A percentile compares a stretch with the other conserved stretches of the same genome.
Conservation (phyloP, 2,797 vertebrate genomes). For the Bufotes viridis region DNA sequence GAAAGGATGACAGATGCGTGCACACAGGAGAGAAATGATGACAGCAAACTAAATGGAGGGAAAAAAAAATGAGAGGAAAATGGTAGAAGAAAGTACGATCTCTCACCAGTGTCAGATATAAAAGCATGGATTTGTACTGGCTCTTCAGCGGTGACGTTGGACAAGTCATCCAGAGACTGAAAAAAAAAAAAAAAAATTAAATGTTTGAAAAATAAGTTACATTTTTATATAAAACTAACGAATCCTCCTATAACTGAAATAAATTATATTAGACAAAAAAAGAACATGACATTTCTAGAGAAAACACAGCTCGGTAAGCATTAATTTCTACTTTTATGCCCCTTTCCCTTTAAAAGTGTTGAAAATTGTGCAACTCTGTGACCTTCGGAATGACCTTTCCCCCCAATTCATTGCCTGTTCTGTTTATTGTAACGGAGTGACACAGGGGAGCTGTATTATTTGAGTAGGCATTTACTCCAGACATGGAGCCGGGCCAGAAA, state of each 20-base stretch:
- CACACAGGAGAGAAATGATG: not conserved
- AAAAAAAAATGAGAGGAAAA: not conserved
- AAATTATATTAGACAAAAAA: not conserved
- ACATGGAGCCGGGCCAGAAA: slow-evolving; percentile 70
- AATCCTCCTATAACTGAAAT: not conserved
- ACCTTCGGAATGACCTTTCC: slow-evolving; percentile 64
- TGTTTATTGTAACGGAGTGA: slow-evolving; percentile 64
- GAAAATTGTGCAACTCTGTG: slow-evolving; percentile 62
- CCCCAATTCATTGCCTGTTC: slow-evolving; percentile 62
- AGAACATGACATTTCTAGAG: not conserved
- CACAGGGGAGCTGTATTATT: slow-evolving; percentile 65
- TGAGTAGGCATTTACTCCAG: slow-evolving; percentile 65
- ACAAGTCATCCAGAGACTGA: slow-evolving; percentile 95
- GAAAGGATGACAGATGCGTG: not conserved
- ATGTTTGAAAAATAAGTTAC: not conserved
- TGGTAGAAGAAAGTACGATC: slow-evolving; percentile 1
- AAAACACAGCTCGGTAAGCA: not conserved
- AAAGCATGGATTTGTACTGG: slow-evolving; percentile 88
- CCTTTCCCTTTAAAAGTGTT: slow-evolving; percentile 49
- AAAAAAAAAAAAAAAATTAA: slow-evolving; percentile 42
- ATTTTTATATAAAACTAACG: not conserved
- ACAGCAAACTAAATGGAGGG: not conserved
- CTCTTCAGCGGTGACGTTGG: slow-evolving; percentile 89
- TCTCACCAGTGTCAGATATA: slow-evolving; percentile 97
- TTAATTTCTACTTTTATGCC: not conserved